Evolutionary conservation across 2,797 vertebrate species (phyloP), one percentile per base, ranked within the genome.

Genomic region (Amniataba percoides): DNA sequence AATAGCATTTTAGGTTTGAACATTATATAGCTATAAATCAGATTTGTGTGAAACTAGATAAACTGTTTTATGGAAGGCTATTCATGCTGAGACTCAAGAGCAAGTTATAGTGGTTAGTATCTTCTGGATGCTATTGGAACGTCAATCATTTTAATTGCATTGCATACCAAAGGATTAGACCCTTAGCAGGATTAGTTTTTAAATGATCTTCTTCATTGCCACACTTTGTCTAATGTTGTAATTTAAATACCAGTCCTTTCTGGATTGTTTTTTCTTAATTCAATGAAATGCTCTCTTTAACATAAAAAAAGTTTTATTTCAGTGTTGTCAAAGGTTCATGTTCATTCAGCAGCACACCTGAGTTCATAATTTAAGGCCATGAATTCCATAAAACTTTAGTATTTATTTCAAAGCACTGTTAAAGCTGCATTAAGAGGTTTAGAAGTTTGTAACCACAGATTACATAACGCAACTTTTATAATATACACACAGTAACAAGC

Each of bases 21-120:
- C n/a, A 36, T 71, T 74, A 75, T 72, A 48, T 34, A 55, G 39
- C 57, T 78, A 56, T 84, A 86, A 90, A 89, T 89, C 43, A 71
- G 53, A 87, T 55, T 66, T 31, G 51, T 78, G 52, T 82, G 69
- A 73, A 85, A 88, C 4, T 52, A 68, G 66, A 79, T 79, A 8
- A 40, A 34, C 31, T 71, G 2, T 68, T 66, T 34, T 12, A 57
- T 40, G 11, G 40, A 51, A 57, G 27, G 42, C 4, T 39, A 40
- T 31, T 70, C 49, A 31, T 4, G 8, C 62, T 39, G 21, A 61
- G 56, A 42, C 62, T 57, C 34, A 19, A 18, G 15, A 55, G 68
- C 36, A 65, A 63, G 69, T 48, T 18, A n/a, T 7, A 23, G 27
- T 46, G 36, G 10, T 46, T 27, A 39, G 27, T 61, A 42, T 42